Evolutionary conservation across 2,888 invertebrate species (phyloP).

Genomic region (Choristoneura rosaceana): DNA sequence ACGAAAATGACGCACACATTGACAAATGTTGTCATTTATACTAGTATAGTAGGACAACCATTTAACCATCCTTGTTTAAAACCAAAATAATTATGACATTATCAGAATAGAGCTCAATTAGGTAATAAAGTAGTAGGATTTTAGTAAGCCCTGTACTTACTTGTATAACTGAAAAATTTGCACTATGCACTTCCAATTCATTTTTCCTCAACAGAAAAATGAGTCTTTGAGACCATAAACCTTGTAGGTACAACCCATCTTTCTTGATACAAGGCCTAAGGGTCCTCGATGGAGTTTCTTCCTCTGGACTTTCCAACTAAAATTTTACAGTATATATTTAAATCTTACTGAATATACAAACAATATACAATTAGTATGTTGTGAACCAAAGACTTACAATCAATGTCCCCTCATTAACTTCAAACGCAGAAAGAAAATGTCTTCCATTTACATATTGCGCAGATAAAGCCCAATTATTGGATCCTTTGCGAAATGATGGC

Average conservation of each 20-base stretch:
- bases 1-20: too few relatives aligned
- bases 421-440: conserved; percentile 81
- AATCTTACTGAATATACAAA: conserved; percentile 15
- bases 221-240: conserved; percentile 77
- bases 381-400: conserved; percentile 64
- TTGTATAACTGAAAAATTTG: conserved; percentile 74
- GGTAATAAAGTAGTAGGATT: neutral
- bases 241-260: conserved; percentile 71
- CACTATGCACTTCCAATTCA: conserved; percentile 77
- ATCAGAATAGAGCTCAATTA: too few relatives aligned
- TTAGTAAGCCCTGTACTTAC: conserved; percentile 51
- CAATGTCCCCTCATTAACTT: conserved; percentile 77
- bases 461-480: conserved; percentile 77
- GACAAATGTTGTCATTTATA: too few relatives aligned
- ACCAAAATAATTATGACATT: too few relatives aligned
- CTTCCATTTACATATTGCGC: conserved; percentile 82
- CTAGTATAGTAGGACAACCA: too few relatives aligned
- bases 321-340: conserved; percentile 44
- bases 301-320: conserved; percentile 80
- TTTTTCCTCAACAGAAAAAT: conserved; percentile 76
- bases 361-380: neutral
- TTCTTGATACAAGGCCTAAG: conserved; percentile 72
- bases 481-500: conserved; percentile 73
- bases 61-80: too few relatives aligned
- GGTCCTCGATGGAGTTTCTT: conserved; percentile 73